These are phyloP conservation scores for Chironomus tentans DNA, from an alignment of 2,888 invertebrate species.

Conservation along the genomic window DNA sequence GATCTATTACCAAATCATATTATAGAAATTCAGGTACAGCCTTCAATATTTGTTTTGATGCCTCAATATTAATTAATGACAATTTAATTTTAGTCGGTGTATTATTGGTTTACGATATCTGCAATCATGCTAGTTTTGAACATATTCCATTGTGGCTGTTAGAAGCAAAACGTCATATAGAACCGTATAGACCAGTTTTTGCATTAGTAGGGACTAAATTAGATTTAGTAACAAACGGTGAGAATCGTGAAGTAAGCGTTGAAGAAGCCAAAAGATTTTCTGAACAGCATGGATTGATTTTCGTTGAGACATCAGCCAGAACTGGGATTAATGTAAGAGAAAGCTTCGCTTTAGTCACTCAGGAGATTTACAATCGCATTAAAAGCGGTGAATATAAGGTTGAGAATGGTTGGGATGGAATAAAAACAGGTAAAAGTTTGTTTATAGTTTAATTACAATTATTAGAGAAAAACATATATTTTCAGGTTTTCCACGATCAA, in stretches of 20 bases:
- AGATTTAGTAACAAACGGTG: conserved; percentile 68
- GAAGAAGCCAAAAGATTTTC: conserved; percentile 92
- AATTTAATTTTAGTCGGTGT: conserved; percentile 61
- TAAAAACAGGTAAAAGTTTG: too few relatives aligned
- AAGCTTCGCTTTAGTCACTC: conserved; percentile 81
- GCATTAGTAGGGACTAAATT: conserved; percentile 83
- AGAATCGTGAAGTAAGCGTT: conserved; percentile 67
- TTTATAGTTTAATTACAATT: too few relatives aligned
- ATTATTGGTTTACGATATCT: conserved; percentile 87
- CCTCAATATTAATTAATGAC: too few relatives aligned
- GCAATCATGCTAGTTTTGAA: conserved; percentile 84
- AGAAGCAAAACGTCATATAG: conserved; percentile 90
- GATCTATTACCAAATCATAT: conserved; percentile 96
- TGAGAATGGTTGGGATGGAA: conserved; percentile 95
- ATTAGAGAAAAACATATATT: too few relatives aligned
- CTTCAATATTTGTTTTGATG: too few relatives aligned
- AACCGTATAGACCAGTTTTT: conserved; percentile 91
- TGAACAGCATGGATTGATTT: conserved; percentile 81
- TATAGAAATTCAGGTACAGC: conserved; percentile 75
- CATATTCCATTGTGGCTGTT: conserved; percentile 95
- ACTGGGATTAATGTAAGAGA: conserved; percentile 89
- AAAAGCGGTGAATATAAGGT: conserved; percentile 86
- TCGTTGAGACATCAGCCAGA: conserved; percentile 93
- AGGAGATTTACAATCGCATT: conserved; percentile 83
- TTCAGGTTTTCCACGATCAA: conserved; percentile 68